phyloP scores from a whole-genome alignment of 2,888 invertebrate species.

The Poecilobothrus nobilitatus region DNA sequence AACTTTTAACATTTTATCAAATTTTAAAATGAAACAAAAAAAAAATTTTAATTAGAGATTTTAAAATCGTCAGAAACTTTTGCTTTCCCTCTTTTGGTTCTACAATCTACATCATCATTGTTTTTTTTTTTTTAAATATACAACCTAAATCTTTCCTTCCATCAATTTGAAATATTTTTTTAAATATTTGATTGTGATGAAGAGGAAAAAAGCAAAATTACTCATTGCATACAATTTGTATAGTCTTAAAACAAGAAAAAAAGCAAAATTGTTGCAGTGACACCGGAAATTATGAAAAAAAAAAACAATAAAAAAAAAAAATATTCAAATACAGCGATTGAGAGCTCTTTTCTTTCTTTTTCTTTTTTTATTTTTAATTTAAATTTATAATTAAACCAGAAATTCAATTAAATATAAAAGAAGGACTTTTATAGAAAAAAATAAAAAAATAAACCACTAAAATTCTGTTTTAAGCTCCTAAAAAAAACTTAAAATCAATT shows the following conservation, averaged over 20 bases:
- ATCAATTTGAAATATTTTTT: neutral
- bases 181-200: neutral
- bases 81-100: no score
- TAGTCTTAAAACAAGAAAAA: neutral
- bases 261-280: neutral
- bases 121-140: neutral
- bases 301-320: neutral
- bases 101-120: no score
- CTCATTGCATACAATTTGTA: neutral
- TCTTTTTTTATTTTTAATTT: neutral
- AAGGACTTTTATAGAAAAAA: no score
- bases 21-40: neutral
- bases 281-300: slow-evolving; percentile 1
- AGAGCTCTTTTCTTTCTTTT: neutral
- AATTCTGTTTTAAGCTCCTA: no score
- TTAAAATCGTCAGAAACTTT: no score
- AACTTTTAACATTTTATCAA: no score
- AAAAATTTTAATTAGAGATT: neutral
- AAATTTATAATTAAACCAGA: neutral
- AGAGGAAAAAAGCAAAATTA: neutral
- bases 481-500: no score
- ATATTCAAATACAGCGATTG: neutral
- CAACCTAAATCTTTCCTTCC: neutral
- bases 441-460: no score
- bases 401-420: no score